Evolutionary conservation across 1,140 invertebrate species (phyloP).

Genomic region (Drosophila lacteicornis): DNA sequence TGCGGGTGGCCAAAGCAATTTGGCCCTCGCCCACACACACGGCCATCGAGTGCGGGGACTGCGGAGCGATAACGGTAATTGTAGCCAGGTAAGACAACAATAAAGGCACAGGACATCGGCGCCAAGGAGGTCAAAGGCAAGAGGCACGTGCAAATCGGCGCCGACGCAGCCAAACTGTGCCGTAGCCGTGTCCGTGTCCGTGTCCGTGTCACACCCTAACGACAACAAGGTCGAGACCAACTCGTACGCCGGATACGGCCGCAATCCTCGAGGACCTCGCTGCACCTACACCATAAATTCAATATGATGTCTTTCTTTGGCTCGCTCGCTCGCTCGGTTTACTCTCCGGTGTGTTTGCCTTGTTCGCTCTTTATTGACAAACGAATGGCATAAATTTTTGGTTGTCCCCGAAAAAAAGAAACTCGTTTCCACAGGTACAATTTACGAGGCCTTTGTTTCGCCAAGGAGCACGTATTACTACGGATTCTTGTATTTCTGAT

Average conservation of each 20-base stretch:
- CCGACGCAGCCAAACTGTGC: constrained; percentile 40
- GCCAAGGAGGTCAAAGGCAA: constrained; percentile 1
- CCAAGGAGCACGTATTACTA: constrained; percentile 13
- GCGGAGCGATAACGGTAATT: constrained; percentile 60
- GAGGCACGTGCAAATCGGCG: constrained; percentile 45
- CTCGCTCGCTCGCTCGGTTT: neutral
- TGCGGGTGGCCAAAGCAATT: constrained; percentile 61
- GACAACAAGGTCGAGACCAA: constrained; percentile 14
- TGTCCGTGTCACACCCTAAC: constrained; percentile 40
- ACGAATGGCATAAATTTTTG: constrained; percentile 40
- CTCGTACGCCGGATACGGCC: neutral
- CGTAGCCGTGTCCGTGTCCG: constrained; percentile 4
- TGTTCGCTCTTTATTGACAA: constrained; percentile 59
- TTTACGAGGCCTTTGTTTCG: constrained; percentile 24
- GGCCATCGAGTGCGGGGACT: neutral
- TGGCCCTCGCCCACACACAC: constrained; percentile 19
- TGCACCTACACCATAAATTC: constrained; percentile 70
- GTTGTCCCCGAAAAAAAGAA: constrained; percentile 11
- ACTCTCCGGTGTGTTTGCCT: constrained; percentile 18
- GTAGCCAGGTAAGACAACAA: constrained; percentile 74
- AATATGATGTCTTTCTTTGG: constrained; percentile 51
- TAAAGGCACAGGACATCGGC: constrained; percentile 13
- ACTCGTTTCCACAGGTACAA: constrained; percentile 10
- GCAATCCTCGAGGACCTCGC: constrained; percentile 29
- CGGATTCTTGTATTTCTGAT: constrained; percentile 10